Conservation (phyloP, 1,140 invertebrate genomes). For the Cyrtorhinus lividipennis region DNA sequence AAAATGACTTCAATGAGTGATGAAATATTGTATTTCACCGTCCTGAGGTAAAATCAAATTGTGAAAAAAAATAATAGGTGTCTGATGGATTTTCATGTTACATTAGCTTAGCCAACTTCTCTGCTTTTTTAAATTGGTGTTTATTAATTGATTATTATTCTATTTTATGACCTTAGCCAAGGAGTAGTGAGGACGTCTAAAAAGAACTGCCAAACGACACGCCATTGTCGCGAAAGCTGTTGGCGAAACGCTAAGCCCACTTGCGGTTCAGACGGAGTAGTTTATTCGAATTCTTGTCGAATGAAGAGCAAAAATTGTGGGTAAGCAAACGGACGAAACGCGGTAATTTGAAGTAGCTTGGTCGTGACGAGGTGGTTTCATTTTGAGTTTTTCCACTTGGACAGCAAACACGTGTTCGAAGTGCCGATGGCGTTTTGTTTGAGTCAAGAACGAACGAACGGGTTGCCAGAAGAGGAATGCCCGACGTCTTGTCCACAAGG, state of each 20-base stretch:
- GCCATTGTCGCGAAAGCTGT: slow-evolving; percentile 76
- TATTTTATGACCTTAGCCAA: too few relatives aligned
- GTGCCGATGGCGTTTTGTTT: slow-evolving; percentile 78
- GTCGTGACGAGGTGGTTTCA: too few relatives aligned
- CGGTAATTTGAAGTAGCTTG: too few relatives aligned
- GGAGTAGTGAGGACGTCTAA: slow-evolving; percentile 57
- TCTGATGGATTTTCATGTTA: too few relatives aligned
- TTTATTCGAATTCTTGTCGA: slow-evolving; percentile 81
- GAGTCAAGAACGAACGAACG: slow-evolving; percentile 54
- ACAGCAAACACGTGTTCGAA: slow-evolving; percentile 75
- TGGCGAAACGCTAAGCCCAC: slow-evolving; percentile 77
- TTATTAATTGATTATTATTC: too few relatives aligned
- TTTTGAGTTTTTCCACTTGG: slow-evolving; percentile 26
- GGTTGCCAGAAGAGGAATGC: slow-evolving; percentile 37
- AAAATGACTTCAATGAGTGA: too few relatives aligned
- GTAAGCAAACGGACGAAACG: slow-evolving; percentile 33
- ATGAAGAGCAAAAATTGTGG: slow-evolving; percentile 88
- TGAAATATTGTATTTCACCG: too few relatives aligned
- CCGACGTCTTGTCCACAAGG: slow-evolving; percentile 46
- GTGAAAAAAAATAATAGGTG: too few relatives aligned
- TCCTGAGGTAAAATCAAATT: too few relatives aligned
- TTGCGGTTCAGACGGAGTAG: slow-evolving; percentile 78
- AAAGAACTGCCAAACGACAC: slow-evolving; percentile 80
- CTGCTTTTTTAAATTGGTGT: too few relatives aligned
- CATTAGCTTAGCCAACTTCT: too few relatives aligned